These are phyloP conservation scores for Coptodon rendalli DNA, from an alignment of 2,113 vertebrate genomes.

Conservation along the genomic window DNA sequence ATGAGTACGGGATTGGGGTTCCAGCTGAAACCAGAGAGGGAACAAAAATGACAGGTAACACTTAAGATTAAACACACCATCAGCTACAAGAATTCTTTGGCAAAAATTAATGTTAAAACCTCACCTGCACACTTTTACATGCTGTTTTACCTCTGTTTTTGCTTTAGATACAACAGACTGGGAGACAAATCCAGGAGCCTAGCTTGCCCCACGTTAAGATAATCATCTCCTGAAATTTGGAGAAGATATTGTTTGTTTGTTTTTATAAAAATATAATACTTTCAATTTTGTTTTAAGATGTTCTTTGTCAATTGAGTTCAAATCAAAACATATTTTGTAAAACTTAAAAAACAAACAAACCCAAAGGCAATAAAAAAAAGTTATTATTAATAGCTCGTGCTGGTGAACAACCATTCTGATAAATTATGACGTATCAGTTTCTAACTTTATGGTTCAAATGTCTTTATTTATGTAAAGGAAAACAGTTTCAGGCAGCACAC, in stretches of 20 bases:
- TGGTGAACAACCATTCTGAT: background rate
- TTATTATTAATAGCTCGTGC: background rate
- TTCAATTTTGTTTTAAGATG: background rate
- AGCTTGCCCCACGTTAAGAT: background rate
- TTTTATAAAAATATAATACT: background rate
- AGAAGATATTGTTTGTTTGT: background rate
- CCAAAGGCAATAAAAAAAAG: accelerated
- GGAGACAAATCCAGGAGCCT: conserved; percentile 52
- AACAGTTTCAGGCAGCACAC: accelerated
- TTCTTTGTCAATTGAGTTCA: background rate
- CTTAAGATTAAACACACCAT: background rate
- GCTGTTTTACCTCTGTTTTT: background rate
- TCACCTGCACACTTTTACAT: background rate
- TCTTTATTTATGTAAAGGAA: background rate
- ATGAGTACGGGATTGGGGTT: conserved; percentile 87
- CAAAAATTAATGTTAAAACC: background rate
- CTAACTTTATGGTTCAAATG: background rate
- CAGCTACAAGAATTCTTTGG: background rate
- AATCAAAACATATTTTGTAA: background rate
- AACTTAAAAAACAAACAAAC: background rate
- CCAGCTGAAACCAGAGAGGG: conserved; percentile 89
- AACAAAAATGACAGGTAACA: conserved; percentile 91
- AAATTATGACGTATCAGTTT: background rate
- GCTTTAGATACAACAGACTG: conserved; percentile 46
- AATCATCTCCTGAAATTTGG: background rate